phyloP scores from a whole-genome alignment of 2,888 invertebrate genomes.

The Eupithecia tripunctaria region DNA sequence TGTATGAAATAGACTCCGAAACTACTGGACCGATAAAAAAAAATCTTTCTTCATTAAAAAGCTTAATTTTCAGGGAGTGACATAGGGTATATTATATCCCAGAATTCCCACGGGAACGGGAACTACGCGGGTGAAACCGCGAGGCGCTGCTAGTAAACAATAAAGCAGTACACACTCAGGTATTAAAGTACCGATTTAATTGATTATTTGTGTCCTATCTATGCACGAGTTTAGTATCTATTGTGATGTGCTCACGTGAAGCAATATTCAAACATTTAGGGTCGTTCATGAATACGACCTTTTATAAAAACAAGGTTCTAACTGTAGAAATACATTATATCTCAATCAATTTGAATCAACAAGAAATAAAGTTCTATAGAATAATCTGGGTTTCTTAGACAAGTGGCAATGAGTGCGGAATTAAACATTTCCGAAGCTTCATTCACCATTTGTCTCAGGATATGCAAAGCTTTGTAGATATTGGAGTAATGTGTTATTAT shows the following conservation, averaged over 20 bases:
- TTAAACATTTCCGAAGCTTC: neutral
- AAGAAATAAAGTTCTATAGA: neutral
- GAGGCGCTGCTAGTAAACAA: too few relatives aligned
- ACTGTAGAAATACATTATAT: constrained; percentile 4
- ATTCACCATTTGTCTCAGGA: neutral
- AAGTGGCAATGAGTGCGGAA: constrained; percentile 1
- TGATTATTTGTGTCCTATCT: constrained; percentile 10
- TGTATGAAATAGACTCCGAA: too few relatives aligned
- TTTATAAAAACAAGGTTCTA: neutral
- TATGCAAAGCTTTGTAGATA: neutral
- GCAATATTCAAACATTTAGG: constrained; percentile 10
- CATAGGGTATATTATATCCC: too few relatives aligned
- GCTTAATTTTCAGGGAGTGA: too few relatives aligned
- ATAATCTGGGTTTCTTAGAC: neutral
- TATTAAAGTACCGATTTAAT: neutral
- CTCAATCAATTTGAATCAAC: neutral
- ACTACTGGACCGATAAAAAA: too few relatives aligned
- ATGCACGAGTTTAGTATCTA: constrained; percentile 6
- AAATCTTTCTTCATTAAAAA: too few relatives aligned
- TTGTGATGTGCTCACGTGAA: constrained; percentile 7
- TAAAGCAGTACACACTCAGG: too few relatives aligned
- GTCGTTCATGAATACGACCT: neutral
- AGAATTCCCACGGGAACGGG: too few relatives aligned
- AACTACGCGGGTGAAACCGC: too few relatives aligned
- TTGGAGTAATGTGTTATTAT: neutral